Conservation (phyloP, 2,888 invertebrate species). For the Athalia circularis region DNA sequence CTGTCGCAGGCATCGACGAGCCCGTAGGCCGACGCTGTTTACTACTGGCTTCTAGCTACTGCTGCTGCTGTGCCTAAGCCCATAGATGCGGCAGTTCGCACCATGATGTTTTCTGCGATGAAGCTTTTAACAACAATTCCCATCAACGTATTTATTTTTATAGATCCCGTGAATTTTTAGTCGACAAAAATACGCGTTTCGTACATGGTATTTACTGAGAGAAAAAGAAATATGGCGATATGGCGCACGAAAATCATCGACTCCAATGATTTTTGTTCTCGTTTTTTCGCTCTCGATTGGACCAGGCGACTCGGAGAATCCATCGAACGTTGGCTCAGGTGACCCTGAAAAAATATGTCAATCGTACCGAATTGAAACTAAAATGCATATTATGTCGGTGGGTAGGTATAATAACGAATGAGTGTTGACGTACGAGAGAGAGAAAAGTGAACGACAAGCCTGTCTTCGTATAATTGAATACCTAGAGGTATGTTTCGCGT, state of each 20-base stretch:
- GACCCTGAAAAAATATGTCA: too few relatives aligned
- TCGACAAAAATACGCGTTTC: too few relatives aligned
- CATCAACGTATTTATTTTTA: background rate
- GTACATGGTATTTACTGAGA: too few relatives aligned
- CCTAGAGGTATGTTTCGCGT: slow-evolving; percentile 59
- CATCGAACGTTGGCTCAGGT: too few relatives aligned
- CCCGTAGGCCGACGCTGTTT: slow-evolving; percentile 23
- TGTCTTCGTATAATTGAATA: slow-evolving; percentile 66
- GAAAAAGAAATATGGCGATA: too few relatives aligned
- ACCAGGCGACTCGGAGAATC: too few relatives aligned
- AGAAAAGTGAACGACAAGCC: background rate
- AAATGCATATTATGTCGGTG: too few relatives aligned
- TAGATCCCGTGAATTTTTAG: background rate
- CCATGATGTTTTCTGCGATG: slow-evolving; percentile 11
- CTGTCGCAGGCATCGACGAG: slow-evolving; percentile 52
- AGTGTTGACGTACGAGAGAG: slow-evolving; percentile 31
- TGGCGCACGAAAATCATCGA: too few relatives aligned
- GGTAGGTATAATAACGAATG: background rate
- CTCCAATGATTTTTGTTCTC: too few relatives aligned
- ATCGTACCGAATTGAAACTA: too few relatives aligned
- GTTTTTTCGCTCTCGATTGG: too few relatives aligned
- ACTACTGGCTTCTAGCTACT: background rate
- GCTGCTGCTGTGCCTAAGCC: slow-evolving; percentile 8
- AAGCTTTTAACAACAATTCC: slow-evolving; percentile 25
- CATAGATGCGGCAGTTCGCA: slow-evolving; percentile 22